phyloP scores from a whole-genome alignment of 2,797 vertebrate genomes.

The Luscinia megarhynchos region DNA sequence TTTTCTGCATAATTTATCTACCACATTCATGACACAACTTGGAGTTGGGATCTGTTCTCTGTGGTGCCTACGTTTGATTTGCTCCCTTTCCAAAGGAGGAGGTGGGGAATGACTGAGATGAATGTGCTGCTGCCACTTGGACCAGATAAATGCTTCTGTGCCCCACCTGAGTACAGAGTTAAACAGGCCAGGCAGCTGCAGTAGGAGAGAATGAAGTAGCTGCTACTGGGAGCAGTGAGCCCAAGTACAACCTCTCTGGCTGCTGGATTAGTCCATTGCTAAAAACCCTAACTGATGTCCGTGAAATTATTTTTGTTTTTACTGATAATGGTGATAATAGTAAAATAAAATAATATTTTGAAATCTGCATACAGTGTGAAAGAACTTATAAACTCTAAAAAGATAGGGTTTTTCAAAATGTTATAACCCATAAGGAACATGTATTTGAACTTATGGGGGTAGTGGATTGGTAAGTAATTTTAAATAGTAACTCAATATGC shows the following conservation, averaged over 20 bases:
- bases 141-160: neutral
- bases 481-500: neutral
- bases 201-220: neutral
- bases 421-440: neutral
- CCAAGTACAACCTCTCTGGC: neutral
- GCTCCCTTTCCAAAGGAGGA: neutral
- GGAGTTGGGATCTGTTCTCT: neutral
- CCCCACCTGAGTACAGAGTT: neutral
- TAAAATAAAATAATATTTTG: neutral
- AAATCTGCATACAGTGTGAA: neutral
- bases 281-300: neutral
- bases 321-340: neutral
- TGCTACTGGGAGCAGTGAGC: neutral
- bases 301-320: neutral
- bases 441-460: neutral
- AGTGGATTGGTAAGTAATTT: neutral
- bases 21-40: fast-evolving
- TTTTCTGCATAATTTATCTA: neutral
- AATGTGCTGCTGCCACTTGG: neutral
- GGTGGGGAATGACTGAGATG: fast-evolving
- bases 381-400: neutral
- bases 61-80: neutral
- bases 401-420: neutral
- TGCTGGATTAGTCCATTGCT: neutral
- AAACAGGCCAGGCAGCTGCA: neutral